Percentiles rank a stretch among this genome's conserved stretches.
Evolutionary conservation across 1,140 invertebrate species (phyloP).

Genomic region (Drosophila navojoa): DNA sequence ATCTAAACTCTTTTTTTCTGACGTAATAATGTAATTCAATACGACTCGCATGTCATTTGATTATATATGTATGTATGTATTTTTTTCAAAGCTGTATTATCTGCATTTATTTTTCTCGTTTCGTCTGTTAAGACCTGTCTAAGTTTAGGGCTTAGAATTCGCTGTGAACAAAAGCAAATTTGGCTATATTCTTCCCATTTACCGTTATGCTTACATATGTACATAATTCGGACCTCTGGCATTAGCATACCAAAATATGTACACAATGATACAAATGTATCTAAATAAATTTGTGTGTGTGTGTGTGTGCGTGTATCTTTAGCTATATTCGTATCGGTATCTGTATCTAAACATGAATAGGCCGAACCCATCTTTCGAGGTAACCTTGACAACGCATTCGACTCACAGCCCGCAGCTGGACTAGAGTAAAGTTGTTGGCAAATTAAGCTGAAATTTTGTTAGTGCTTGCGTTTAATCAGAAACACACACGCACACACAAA

Average conservation of each 20-base stretch:
- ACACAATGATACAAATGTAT: conserved; percentile 28
- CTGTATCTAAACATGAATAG: conserved; percentile 33
- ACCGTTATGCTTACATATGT: conserved; percentile 41
- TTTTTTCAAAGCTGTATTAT: background rate
- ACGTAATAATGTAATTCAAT: too few relatives aligned
- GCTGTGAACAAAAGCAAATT: background rate
- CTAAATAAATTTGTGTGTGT: conserved; percentile 5
- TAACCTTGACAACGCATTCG: conserved; percentile 31
- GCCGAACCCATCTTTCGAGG: conserved; percentile 30
- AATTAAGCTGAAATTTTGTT: conserved; percentile 72
- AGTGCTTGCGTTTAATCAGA: conserved; percentile 78
- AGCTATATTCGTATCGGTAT: conserved; percentile 5
- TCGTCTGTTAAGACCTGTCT: background rate
- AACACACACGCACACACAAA: conserved; percentile 22
- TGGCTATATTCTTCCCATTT: background rate
- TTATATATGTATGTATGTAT: too few relatives aligned
- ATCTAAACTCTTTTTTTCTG: too few relatives aligned
- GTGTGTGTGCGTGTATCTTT: background rate
- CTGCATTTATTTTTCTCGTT: background rate
- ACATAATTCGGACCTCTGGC: conserved; percentile 57
- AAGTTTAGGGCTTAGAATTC: background rate
- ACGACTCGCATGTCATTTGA: too few relatives aligned
- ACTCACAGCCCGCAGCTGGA: conserved; percentile 18
- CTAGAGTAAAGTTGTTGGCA: conserved; percentile 33
- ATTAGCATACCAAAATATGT: conserved; percentile 41